Evolutionary conservation across 2,113 vertebrate genomes (phyloP).

Genomic region (Leptocoma aspasia): DNA sequence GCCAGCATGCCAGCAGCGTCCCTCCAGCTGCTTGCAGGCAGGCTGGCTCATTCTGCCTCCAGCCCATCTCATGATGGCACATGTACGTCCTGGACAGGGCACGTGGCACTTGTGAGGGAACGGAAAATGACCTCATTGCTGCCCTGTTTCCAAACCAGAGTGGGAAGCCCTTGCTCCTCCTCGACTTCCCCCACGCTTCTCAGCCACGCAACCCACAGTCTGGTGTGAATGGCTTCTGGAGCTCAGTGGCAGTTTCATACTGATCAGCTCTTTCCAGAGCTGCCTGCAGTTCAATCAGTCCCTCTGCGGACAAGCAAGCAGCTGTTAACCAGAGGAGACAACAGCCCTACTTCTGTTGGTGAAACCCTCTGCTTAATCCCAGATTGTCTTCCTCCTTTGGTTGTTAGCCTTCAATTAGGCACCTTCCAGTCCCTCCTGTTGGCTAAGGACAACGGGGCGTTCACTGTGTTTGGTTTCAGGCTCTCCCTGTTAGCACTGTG

Average conservation of each 20-base stretch:
- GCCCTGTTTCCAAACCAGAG: not conserved
- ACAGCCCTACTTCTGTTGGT: not conserved
- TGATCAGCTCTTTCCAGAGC: not conserved
- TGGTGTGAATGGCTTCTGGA: not conserved
- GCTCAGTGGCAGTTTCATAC: accelerated
- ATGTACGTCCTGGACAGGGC: accelerated
- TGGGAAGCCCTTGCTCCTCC: not conserved
- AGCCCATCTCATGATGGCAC: accelerated
- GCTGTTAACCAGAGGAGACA: not conserved
- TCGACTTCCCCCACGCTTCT: accelerated
- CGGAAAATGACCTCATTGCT: not conserved
- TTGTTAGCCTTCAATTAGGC: not conserved
- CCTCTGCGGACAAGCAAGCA: accelerated
- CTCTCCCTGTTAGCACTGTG: not conserved
- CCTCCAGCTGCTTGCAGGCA: not conserved
- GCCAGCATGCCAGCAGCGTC: accelerated
- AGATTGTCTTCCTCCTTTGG: not conserved
- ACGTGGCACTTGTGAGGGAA: accelerated
- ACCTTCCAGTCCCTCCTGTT: accelerated
- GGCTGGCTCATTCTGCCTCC: not conserved
- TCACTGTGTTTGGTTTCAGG: accelerated
- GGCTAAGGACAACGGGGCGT: not conserved
- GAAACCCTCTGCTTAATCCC: not conserved
- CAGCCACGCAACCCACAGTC: accelerated
- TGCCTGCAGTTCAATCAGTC: accelerated